Evolutionary conservation across 2,113 vertebrate species (phyloP).

Genomic region (Campylomormyrus tamandua): DNA sequence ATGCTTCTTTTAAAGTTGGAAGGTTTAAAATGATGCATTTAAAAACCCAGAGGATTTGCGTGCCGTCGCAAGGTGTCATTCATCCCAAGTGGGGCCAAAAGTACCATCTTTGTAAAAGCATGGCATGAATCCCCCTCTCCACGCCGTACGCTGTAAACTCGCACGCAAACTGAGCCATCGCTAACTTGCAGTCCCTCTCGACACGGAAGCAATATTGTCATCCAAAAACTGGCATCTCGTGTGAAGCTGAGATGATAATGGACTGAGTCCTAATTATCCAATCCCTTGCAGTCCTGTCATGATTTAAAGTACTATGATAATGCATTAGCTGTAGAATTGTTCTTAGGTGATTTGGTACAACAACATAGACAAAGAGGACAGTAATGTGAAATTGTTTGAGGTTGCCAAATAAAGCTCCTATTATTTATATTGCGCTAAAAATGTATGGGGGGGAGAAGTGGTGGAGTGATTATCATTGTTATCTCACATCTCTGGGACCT

Average conservation of each 20-base stretch:
- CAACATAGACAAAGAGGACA: neutral
- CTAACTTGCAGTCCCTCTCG: neutral
- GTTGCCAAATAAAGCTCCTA: neutral
- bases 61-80: neutral
- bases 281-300: neutral
- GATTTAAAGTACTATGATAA: neutral
- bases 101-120: neutral
- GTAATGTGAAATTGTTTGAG: neutral
- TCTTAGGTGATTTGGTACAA: neutral
- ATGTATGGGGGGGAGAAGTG: neutral
- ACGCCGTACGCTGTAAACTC: no score
- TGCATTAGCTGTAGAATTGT: neutral
- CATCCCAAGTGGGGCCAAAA: neutral
- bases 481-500: no score
- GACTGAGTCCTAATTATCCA: conserved; percentile 9
- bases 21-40: neutral
- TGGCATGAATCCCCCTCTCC: neutral
- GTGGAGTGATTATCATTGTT: no score
- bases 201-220: neutral
- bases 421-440: neutral
- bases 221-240: neutral
- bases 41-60: neutral
- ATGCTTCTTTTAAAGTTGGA: neutral
- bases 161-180: neutral
- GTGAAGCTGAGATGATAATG: conserved; percentile 5